Conservation (phyloP, 1,140 invertebrate genomes). For the Oreohelix idahoensis region DNA sequence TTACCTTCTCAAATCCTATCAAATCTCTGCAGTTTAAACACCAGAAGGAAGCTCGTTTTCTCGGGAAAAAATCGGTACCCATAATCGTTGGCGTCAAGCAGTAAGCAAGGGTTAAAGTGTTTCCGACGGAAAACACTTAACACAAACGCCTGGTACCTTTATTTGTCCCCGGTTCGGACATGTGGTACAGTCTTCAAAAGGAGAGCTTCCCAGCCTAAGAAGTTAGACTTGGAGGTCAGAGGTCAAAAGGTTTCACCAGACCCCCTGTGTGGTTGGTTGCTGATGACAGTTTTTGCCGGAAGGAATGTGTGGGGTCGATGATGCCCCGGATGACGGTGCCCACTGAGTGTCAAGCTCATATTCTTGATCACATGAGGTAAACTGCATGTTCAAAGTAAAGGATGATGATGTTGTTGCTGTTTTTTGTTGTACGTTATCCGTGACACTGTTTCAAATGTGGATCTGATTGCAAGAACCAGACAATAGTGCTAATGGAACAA, state of each 20-base stretch:
- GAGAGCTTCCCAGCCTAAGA: neutral
- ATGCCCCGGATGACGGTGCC: neutral
- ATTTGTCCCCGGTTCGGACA: neutral
- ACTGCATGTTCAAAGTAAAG: no score
- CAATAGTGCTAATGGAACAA: no score
- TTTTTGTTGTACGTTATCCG: no score
- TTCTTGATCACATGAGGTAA: slow-evolving; percentile 1
- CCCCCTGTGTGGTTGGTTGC: neutral
- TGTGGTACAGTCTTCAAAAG: neutral
- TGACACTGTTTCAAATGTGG: no score
- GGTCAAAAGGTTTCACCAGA: neutral
- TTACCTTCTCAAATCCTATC: no score
- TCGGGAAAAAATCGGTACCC: neutral
- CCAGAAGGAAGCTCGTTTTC: neutral
- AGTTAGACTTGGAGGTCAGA: neutral
- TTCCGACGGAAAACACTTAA: neutral
- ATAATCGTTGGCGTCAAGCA: neutral
- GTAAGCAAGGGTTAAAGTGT: neutral
- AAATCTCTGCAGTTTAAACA: neutral
- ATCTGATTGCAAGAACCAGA: no score
- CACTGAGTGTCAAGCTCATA: neutral
- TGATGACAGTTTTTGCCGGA: neutral
- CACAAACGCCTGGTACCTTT: neutral
- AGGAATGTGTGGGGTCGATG: neutral
- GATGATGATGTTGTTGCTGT: no score